Evolutionary conservation across 92 coral and sea anemone species (phyloP), one percentile per base, ranked within the genome.

Genomic region (Phenganax stokvisi): DNA sequence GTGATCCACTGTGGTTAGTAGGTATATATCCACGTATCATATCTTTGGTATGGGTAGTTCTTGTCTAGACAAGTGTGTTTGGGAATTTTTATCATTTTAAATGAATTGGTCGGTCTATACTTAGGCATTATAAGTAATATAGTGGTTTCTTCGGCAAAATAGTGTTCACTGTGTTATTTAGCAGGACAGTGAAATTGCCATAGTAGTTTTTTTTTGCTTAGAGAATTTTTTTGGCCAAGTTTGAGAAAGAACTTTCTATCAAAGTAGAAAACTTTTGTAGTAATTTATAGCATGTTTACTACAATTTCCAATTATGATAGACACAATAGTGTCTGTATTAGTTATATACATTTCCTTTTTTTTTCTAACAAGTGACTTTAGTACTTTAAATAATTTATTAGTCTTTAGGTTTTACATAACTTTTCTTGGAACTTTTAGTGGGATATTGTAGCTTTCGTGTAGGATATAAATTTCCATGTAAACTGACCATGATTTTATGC

Each of bases 41-140:
- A 68, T 68, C 47, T 68, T 68, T 30, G 53, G 10, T 30, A 6
- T 28, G 47, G 54, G 10, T 68, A 17, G 70, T n/a, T 68, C 31
- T 68, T 30, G n/a, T 10, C 53, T 37, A 30, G 54, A n/a, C 73
- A 68, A 68, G 73, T 30, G 54, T 68, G 73, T 68, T 66, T 68
- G 54, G 73, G 73, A 9, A 16, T 68, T 68, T 68, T 68, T 68
- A 68, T 68, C 73, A 37, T 68, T 68, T 68, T 68, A 68, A 68
- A 30, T 68, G 73, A 30, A 68, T 68, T 68, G 30, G 73, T 68
- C 73, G 73, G 73, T 37, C 2, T 37, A 37, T 68, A 20, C 25
- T 20, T 20, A 68, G 52, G 73, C 73, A 29, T 10, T 29, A 44
- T 12, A 68, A 68, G 73, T 68, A 68, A 68, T 29, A 20, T 68